A percentile compares a stretch with the other conserved stretches of the same genome.
These are phyloP conservation scores for Macquaria ambigua DNA, from an alignment of 2,113 vertebrate species.

Conservation along the genomic window DNA sequence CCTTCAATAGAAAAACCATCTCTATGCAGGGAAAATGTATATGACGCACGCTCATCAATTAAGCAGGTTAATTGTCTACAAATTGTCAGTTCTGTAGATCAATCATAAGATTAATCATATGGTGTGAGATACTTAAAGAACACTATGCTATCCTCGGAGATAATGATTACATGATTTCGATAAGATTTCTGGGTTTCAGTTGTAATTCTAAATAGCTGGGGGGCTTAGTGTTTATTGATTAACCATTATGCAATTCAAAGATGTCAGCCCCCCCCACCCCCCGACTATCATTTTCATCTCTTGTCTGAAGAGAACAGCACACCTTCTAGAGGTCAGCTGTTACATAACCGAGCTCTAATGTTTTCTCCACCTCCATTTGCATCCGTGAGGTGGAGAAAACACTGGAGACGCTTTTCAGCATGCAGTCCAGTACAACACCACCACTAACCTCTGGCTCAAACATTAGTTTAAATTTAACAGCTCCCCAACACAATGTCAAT, in stretches of 20 bases:
- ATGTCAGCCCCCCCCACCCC: background rate
- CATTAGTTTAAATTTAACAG: background rate
- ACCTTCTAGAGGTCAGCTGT: conserved; percentile 11
- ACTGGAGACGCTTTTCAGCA: background rate
- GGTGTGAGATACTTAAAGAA: background rate
- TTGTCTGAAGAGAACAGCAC: background rate
- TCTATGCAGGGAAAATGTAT: background rate
- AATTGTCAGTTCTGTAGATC: background rate
- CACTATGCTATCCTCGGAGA: background rate
- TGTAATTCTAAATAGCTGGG: background rate
- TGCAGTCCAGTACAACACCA: background rate
- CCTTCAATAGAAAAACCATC: background rate
- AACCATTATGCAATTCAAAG: background rate
- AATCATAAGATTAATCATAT: background rate
- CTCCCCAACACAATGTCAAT: background rate
- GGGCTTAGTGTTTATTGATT: background rate
- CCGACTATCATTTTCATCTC: background rate
- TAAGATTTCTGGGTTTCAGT: no score
- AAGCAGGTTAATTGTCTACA: background rate
- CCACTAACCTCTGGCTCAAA: background rate
- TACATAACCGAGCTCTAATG: conserved; percentile 22
- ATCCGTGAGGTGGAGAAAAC: background rate
- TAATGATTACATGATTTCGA: background rate
- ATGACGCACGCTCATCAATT: background rate
- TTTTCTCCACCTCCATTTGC: background rate